phyloP scores from a whole-genome alignment of 2,113 vertebrate species.

The Cyanoramphus novaezelandiae region DNA sequence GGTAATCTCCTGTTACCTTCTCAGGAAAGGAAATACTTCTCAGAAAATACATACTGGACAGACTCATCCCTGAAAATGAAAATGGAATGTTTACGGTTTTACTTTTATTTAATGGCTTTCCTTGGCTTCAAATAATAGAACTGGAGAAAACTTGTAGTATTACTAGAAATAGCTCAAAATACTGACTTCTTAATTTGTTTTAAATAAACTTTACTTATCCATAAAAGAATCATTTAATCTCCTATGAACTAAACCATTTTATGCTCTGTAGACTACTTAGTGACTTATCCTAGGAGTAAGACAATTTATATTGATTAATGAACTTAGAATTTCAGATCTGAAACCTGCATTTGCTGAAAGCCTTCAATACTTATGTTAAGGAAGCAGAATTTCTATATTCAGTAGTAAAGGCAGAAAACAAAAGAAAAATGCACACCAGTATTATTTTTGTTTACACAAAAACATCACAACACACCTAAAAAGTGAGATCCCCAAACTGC shows the following conservation, averaged over 20 bases:
- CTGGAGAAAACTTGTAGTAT: not conserved
- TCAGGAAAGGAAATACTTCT: not conserved
- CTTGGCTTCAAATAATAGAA: not conserved
- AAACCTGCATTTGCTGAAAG: not conserved
- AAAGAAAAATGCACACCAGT: not conserved
- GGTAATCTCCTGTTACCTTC: not conserved
- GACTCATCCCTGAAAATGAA: not conserved
- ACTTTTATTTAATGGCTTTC: not conserved
- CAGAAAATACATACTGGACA: not conserved
- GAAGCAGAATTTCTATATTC: not conserved
- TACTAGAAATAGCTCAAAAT: not conserved
- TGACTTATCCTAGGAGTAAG: not conserved
- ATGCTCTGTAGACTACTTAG: not conserved
- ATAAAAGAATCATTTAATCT: not conserved
- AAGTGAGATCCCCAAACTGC: not conserved
- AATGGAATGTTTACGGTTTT: not conserved
- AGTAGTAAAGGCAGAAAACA: not conserved
- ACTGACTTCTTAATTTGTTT: not conserved
- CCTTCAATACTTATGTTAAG: not conserved
- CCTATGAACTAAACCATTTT: not conserved
- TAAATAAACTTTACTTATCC: not conserved
- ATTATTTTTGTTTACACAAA: not conserved
- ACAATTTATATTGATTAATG: not conserved
- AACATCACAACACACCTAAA: not conserved
- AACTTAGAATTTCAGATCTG: not conserved